Evolutionary conservation across 2,797 vertebrate genomes (phyloP), one percentile per base, ranked within the genome.

Genomic region (Lutjanus argentimaculatus): DNA sequence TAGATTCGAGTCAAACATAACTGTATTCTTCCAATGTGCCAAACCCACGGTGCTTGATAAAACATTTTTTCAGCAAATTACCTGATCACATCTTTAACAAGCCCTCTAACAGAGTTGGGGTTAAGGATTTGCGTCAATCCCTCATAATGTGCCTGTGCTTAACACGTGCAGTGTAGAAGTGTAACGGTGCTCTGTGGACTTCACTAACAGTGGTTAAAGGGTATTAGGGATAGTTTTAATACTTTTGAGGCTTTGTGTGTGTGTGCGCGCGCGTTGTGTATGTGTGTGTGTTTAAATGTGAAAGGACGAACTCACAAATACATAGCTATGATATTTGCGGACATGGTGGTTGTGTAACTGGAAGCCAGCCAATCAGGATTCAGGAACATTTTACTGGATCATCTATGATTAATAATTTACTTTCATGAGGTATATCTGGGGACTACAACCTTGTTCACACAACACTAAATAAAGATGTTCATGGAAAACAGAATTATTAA

Each of bases 71-170:
- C 22, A 66, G 25, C 4, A 40, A 21, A 15, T 67, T 11, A 8
- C 52, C 55, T 53, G 8, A 25, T 64, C 9, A 15, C 13, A 11
- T 75, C 7, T 62, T 77, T 61, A 82, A 59, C n/a, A 57, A 73
- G 36, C 30, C 19, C n/a, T 59, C 6, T 16, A 49, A 62, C 53
- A 67, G 49, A 40, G 46, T 56, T 16, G 21, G 22, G 48, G 9
- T 67, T 45, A 64, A 59, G 69, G 63, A 76, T 88, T 90, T 86
- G 48, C 45, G 59, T 52, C 55, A 80, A 67, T 85, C 75, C 57
- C 48, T 22, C 63, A 74, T 73, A 81, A 76, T 84, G 79, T 79
- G 80, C 67, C 73, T 63, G 75, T 80, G 45, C 59, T 85, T 81
- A 87, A 80, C 80, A 65, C 12, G 25, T 76, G 72, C 63, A 21